Conservation (phyloP, 2,888 invertebrate genomes). For the Apoderus coryli region DNA sequence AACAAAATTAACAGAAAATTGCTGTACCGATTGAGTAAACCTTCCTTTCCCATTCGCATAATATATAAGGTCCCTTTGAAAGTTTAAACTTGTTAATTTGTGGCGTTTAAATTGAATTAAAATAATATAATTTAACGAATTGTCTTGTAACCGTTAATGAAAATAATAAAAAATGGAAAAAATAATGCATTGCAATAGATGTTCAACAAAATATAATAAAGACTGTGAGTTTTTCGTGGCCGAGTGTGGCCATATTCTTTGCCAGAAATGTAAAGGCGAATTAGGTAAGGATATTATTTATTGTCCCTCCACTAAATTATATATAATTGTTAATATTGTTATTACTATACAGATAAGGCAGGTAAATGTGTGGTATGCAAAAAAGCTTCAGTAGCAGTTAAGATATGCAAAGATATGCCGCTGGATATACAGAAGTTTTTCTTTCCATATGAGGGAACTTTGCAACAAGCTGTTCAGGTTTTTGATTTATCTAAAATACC, state of each 20-base stretch:
- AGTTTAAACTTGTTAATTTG: too few relatives aligned
- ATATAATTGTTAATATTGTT: slow-evolving; percentile 4
- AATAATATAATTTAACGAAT: slow-evolving; percentile 1
- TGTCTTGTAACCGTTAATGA: too few relatives aligned
- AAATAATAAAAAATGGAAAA: slow-evolving; percentile 16
- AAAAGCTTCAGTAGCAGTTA: slow-evolving; percentile 17
- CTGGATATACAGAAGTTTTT: slow-evolving; percentile 24
- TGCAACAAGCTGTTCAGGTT: slow-evolving; percentile 24
- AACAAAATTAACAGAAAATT: too few relatives aligned
- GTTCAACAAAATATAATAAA: slow-evolving; percentile 20
- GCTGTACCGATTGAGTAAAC: too few relatives aligned
- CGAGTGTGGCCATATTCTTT: slow-evolving; percentile 28
- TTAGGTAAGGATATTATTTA: slow-evolving; percentile 19
- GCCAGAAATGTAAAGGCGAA: slow-evolving; percentile 23
- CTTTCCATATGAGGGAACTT: slow-evolving; percentile 19
- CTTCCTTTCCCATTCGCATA: too few relatives aligned
- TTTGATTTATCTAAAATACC: too few relatives aligned
- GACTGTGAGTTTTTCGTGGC: slow-evolving; percentile 23
- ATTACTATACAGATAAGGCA: slow-evolving; percentile 14
- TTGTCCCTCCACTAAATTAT: slow-evolving; percentile 3
- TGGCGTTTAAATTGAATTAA: slow-evolving; percentile 2
- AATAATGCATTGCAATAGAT: slow-evolving; percentile 31
- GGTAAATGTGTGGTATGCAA: slow-evolving; percentile 24
- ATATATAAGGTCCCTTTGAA: too few relatives aligned
- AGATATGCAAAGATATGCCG: slow-evolving; percentile 24